Conservation (phyloP, 2,113 vertebrate genomes). For the Chaetops frenatus region DNA sequence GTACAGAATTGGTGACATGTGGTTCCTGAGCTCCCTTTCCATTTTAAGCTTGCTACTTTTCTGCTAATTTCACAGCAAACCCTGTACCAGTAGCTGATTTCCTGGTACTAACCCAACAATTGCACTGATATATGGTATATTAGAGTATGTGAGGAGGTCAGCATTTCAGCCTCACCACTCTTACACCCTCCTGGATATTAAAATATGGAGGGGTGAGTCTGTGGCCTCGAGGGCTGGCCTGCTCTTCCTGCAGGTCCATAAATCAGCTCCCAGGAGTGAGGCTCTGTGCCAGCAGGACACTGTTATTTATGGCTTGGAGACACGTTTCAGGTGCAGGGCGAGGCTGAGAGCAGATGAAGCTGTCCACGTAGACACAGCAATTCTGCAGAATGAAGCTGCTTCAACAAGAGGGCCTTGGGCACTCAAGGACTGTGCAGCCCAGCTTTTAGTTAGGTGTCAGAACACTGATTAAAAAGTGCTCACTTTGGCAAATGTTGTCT, state of each 20-base stretch:
- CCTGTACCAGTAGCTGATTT: not conserved
- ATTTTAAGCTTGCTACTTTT: not conserved
- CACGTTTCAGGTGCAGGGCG: not conserved
- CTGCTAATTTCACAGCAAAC: not conserved
- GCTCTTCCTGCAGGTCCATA: not conserved
- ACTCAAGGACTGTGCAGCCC: not conserved
- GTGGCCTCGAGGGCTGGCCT: accelerated
- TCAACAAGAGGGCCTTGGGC: not conserved
- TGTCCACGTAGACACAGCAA: not conserved
- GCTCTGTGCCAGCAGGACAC: not conserved
- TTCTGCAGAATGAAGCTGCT: not conserved
- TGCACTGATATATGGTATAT: not conserved
- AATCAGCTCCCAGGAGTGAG: not conserved
- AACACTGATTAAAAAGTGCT: not conserved
- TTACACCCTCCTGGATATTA: not conserved
- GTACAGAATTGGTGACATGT: not conserved
- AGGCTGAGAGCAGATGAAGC: not conserved
- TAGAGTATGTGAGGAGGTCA: not conserved
- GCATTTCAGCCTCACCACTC: not conserved
- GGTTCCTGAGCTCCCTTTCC: not conserved
- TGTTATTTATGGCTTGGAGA: not conserved
- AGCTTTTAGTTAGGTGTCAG: not conserved
- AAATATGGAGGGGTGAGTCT: not conserved
- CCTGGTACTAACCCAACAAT: not conserved
- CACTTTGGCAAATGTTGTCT: not conserved